Percentiles rank a stretch among this genome's conserved stretches.
These are phyloP conservation scores for Perodicticus potto DNA, from an alignment of 2,797 vertebrate genomes.

Conservation along the genomic window DNA sequence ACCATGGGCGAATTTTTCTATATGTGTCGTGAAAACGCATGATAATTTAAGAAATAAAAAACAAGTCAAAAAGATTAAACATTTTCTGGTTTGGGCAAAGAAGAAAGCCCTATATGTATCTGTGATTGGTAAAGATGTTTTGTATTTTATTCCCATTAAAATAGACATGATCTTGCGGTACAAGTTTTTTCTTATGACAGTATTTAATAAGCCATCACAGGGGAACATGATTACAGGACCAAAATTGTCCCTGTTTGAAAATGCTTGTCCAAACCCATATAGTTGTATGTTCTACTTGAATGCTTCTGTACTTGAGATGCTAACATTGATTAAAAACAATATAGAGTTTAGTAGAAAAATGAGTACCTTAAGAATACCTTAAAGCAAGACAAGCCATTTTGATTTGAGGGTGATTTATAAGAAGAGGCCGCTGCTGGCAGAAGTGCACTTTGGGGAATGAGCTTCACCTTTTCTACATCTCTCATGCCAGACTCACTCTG, in stretches of 20 bases:
- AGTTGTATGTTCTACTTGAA: neutral
- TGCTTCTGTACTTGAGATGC: neutral
- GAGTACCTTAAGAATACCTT: neutral
- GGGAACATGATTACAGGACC: neutral
- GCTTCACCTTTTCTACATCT: neutral
- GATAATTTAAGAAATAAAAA: slow-evolving; percentile 7
- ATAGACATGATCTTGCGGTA: neutral
- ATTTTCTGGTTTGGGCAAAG: neutral
- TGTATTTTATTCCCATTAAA: slow-evolving; percentile 6
- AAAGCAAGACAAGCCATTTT: neutral
- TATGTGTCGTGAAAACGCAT: neutral
- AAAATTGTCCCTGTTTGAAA: slow-evolving; percentile 33
- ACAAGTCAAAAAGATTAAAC: neutral
- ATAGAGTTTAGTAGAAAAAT: neutral
- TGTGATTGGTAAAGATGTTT: slow-evolving; percentile 17
- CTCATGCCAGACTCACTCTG: neutral
- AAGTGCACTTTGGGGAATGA: neutral
- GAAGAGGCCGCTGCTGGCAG: neutral
- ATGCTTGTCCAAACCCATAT: neutral
- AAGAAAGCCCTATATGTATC: neutral
- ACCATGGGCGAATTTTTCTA: neutral
- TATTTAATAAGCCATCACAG: neutral
- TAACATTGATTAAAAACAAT: neutral
- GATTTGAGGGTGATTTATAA: neutral
- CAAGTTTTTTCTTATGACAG: neutral